A percentile compares a stretch with the other conserved stretches of the same genome.
These are phyloP conservation scores for Biston betularia DNA, from an alignment of 2,888 invertebrate species.

Conservation along the genomic window DNA sequence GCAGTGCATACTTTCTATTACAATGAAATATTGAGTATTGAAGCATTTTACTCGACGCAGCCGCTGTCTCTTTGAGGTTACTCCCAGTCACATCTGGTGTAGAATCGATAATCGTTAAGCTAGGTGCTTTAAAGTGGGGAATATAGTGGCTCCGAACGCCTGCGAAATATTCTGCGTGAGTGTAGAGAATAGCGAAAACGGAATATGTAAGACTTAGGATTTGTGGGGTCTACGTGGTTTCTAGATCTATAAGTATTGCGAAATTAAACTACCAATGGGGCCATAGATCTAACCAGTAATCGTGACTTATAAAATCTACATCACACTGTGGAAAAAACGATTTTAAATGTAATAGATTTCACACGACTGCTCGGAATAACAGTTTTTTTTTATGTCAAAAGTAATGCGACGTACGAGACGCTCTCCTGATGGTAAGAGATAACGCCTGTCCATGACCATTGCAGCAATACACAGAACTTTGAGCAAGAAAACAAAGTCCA, in stretches of 20 bases:
- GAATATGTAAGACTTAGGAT: not conserved
- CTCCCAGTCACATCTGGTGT: conserved; percentile 39
- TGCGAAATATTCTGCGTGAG: conserved; percentile 26
- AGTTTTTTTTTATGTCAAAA: too few species aligned
- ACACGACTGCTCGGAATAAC: too few species aligned
- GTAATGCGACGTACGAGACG: too few species aligned
- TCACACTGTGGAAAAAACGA: too few species aligned
- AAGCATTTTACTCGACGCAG: conserved; percentile 10
- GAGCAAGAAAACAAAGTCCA: too few species aligned
- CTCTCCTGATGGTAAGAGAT: too few species aligned
- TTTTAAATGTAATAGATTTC: too few species aligned
- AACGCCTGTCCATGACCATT: too few species aligned
- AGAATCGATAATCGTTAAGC: conserved; percentile 41
- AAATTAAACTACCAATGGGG: not conserved
- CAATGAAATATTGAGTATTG: not conserved
- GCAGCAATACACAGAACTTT: too few species aligned
- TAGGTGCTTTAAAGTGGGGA: conserved; percentile 33
- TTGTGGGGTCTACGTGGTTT: not conserved
- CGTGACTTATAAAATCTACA: too few species aligned
- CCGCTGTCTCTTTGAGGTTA: conserved; percentile 15
- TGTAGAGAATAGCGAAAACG: not conserved
- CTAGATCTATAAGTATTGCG: not conserved
- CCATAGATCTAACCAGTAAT: not conserved
- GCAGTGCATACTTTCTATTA: too few species aligned
- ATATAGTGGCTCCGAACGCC: conserved; percentile 24